phyloP scores from a whole-genome alignment of 2,797 vertebrate genomes.

The Peromyscus aztecus region DNA sequence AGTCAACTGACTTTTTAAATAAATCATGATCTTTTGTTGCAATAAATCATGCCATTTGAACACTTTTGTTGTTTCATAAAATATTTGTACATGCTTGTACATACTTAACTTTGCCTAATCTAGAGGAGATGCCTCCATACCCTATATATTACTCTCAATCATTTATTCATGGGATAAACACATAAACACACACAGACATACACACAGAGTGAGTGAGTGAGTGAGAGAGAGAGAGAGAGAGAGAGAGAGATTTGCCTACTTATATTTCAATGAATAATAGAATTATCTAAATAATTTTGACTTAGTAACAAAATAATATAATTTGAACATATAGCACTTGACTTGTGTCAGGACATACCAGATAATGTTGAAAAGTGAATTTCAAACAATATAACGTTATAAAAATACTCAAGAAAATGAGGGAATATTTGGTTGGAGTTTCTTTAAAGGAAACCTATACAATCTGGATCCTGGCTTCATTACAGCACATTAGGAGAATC shows the following conservation, averaged over 20 bases:
- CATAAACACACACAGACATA: no score
- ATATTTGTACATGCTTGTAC: background rate
- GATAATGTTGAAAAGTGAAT: background rate
- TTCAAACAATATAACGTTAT: background rate
- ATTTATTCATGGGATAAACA: background rate
- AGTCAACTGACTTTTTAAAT: background rate
- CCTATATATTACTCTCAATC: background rate
- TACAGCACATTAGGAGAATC: background rate
- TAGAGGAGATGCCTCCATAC: accelerated
- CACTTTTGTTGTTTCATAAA: background rate
- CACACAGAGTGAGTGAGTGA: no score
- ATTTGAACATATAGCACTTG: background rate
- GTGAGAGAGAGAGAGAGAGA: no score
- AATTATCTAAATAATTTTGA: background rate
- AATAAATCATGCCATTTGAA: no score
- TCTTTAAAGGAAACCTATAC: no score
- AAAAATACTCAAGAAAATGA: background rate
- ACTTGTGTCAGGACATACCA: background rate
- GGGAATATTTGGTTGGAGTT: background rate
- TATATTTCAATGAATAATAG: background rate
- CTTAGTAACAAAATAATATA: background rate
- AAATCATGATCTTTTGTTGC: background rate
- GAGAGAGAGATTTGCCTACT: background rate
- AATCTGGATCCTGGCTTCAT: background rate
- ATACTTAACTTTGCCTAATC: background rate